Evolutionary conservation across 2,888 invertebrate species (phyloP), one percentile per base, ranked within the genome.

Genomic region (Andrena haemorrhoa): DNA sequence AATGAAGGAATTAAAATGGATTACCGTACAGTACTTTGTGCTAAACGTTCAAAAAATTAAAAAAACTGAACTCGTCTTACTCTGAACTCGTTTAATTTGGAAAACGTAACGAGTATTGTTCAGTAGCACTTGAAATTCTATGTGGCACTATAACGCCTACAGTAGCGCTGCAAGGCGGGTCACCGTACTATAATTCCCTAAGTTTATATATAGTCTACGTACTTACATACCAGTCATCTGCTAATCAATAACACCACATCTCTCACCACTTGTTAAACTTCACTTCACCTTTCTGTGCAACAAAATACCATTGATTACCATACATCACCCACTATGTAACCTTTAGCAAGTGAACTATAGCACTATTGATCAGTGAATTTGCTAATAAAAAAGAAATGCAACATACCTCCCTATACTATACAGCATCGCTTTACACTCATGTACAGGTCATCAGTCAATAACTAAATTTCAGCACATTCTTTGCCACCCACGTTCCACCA

Each of bases 101-200:
- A 4, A 16, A 41, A 41, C 41, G 16, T 41, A 41, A 41, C 41
- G 41, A 41, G 41, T 41, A 41, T 16, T 16, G 41, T 41, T 41
- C 41, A 16, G 41, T 16, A 41, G 41, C 5, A 41, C 16, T 41
- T 41, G 41, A 41, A 41, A 41, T 16, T 41, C 5, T 16, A 41
- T 16, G 41, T 16, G 41, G 16, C 41, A 41, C 41, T 41, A 41
- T 41, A 41, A 41, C 41, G 41, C 41, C 41, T 41, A 41, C 41
- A 63, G n/a, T 29, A 68, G 26, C 31, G 53, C 47, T 47, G 41
- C 12, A 68, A 23, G 56, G 56, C 56, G 64, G 47, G 29, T 53
- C 29, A n/a, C 31, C 23, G 51, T 31, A 56, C 41, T 35, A 10
- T 56, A 79, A 23, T 63, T 33, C 7, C 23, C 8, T 35, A 56